Conservation (phyloP, 2,888 invertebrate genomes). For the Antitype chi region DNA sequence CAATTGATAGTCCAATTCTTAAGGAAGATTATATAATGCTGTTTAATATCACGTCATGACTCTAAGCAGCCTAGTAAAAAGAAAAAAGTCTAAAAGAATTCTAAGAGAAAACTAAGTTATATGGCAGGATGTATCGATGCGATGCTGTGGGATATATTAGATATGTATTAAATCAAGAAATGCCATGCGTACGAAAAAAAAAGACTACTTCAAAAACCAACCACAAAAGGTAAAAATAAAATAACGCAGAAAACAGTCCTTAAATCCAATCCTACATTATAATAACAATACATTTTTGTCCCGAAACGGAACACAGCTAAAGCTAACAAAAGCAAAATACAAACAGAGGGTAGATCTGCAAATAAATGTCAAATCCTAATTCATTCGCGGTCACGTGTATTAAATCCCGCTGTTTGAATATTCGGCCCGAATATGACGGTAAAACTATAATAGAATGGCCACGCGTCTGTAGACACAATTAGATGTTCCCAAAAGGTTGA, state of each 20-base stretch:
- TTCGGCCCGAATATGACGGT: conserved; percentile 41
- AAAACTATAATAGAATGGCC: conserved; percentile 20
- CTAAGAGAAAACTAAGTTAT: too few relatives aligned
- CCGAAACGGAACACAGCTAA: conserved; percentile 33
- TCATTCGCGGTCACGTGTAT: conserved; percentile 60
- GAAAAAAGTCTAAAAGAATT: too few relatives aligned
- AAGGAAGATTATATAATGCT: too few relatives aligned
- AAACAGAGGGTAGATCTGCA: conserved; percentile 37
- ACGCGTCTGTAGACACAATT: conserved; percentile 36
- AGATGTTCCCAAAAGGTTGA: conserved; percentile 32
- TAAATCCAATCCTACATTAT: conserved; percentile 28
- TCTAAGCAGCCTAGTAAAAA: too few relatives aligned
- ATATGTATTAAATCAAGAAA: too few relatives aligned
- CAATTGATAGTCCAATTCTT: too few relatives aligned
- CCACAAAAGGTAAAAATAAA: conserved; percentile 28
- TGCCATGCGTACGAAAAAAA: conserved; percentile 1
- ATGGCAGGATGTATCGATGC: too few relatives aligned
- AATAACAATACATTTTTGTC: conserved; percentile 24
- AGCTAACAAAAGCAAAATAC: conserved; percentile 32
- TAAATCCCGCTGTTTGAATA: conserved; percentile 45
- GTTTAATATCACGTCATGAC: too few relatives aligned
- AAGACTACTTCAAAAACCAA: conserved; percentile 7
- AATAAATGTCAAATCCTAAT: conserved; percentile 64
- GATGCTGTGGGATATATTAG: too few relatives aligned
- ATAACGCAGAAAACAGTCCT: conserved; percentile 3